Evolutionary conservation across 1,140 invertebrate genomes (phyloP), one percentile per base, ranked within the genome.

Genomic region (Drosophila funebris): DNA sequence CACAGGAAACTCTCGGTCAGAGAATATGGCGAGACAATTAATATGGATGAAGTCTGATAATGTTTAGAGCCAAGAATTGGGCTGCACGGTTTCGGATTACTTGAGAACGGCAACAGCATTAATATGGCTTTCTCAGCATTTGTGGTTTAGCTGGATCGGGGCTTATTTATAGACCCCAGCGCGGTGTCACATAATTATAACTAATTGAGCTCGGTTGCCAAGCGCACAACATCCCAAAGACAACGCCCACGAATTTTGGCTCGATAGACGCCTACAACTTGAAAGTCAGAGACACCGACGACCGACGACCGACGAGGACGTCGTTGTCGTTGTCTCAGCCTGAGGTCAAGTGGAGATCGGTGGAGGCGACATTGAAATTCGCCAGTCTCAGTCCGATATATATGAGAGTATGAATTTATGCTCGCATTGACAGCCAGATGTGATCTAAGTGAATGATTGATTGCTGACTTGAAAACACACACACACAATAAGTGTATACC

Each of bases 181-280:
- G 20, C 9, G n/a, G 56, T 58, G 76, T 43, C 73, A 71, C 68
- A 78, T 87, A 88, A 87, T 85, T 88, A 88, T 73, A 82, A 88
- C 83, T 82, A 87, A 87, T 87, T 87, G 78, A 82, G 69, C 20
- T 29, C n/a, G 44, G 61, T 64, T 75, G 76, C 68, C 78, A 77
- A 76, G 50, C 61, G 33, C 44, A 43, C 73, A 77, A 56, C 27
- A 36, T 4, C 27, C 44, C 33, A 72, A 62, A 73, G 66, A 43
- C 7, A 57, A 53, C 63, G 77, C 58, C 67, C 63, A 61, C 57
- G 39, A 57, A 56, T 67, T n/a, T n/a, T 36, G 54, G 4, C 44
- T 41, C 29, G 14, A 50, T 18, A 37, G 31, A 54, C 48, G 44
- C 50, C 62, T 36, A 41, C 61, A 41, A 46, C 14, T 2, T 24